Percentiles rank a stretch among this genome's conserved stretches.
Evolutionary conservation across 2,797 vertebrate genomes (phyloP).

Genomic region (Malurus splendens): DNA sequence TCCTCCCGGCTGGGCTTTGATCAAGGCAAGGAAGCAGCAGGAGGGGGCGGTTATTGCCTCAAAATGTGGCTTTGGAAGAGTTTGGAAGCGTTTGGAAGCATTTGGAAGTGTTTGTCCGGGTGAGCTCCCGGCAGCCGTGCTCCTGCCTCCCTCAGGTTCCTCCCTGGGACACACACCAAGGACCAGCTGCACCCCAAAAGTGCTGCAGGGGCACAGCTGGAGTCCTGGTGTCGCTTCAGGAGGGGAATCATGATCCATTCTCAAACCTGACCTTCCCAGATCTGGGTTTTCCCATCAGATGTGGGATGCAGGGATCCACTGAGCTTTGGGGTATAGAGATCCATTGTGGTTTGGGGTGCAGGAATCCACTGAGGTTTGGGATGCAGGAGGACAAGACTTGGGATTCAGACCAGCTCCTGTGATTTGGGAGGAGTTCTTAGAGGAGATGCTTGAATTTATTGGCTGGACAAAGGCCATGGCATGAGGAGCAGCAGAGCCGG

Average conservation of each 20-base stretch:
- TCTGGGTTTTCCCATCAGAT: not conserved
- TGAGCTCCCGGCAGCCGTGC: accelerated
- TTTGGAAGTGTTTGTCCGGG: not conserved
- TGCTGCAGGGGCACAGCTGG: accelerated
- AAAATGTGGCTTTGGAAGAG: not conserved
- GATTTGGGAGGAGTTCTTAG: not conserved
- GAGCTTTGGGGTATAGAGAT: not conserved
- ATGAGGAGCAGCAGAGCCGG: not conserved
- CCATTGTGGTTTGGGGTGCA: not conserved
- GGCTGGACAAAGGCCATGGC: not conserved
- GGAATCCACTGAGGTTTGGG: not conserved
- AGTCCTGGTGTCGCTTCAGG: accelerated
- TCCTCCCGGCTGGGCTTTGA: conserved; percentile 50
- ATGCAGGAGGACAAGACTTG: no score
- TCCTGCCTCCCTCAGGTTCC: not conserved
- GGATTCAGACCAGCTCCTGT: accelerated
- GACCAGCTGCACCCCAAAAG: not conserved
- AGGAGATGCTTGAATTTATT: not conserved
- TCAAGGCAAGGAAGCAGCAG: not conserved
- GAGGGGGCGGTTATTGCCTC: not conserved
- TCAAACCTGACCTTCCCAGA: not conserved
- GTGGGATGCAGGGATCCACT: no score
- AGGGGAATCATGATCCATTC: not conserved
- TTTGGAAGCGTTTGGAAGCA: not conserved
- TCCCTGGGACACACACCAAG: not conserved